Evolutionary conservation across 2,797 vertebrate species (phyloP).

Genomic region (Thamnophis elegans): DNA sequence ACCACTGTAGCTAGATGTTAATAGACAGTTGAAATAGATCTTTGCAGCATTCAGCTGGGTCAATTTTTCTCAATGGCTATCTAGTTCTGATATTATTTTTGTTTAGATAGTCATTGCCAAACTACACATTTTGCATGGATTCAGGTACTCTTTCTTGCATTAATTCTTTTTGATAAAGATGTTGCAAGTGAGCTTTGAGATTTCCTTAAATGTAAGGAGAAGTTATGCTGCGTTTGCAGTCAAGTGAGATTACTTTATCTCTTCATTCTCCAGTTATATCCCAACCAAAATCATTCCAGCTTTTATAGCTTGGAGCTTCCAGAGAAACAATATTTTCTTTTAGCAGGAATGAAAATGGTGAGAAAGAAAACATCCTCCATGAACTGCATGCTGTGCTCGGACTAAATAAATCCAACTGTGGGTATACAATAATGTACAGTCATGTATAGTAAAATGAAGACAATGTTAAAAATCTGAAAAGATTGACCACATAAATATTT

Average conservation of each 20-base stretch:
- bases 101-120: neutral
- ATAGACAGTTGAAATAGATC: neutral
- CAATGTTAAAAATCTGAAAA: neutral
- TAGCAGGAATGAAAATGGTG: neutral
- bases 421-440: neutral
- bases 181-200: neutral
- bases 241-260: neutral
- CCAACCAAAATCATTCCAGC: neutral
- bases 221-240: neutral
- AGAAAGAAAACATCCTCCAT: neutral
- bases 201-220: neutral
- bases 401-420: neutral
- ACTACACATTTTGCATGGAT: neutral
- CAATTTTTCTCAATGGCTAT: neutral
- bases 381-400: neutral
- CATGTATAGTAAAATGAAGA: neutral
- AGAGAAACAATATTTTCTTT: neutral
- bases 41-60: neutral
- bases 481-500: neutral
- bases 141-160: neutral
- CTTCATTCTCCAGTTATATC: neutral
- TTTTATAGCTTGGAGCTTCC: neutral
- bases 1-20: neutral
- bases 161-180: neutral
- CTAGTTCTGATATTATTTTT: neutral